Conservation (phyloP, 92 coral and sea anemone species). For the Pocillopora meandrina region DNA sequence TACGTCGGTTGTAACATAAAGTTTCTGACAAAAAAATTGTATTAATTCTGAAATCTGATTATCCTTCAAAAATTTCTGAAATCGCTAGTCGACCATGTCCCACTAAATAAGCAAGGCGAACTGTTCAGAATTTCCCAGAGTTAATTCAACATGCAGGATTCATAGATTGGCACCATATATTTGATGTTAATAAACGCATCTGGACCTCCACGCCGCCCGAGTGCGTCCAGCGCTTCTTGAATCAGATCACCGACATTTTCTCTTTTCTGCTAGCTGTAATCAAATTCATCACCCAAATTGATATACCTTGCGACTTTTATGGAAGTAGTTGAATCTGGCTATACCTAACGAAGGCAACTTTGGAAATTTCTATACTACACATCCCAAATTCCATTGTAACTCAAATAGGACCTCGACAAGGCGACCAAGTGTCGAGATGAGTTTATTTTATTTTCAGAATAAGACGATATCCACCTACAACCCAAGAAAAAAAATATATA, state of each 20-base stretch:
- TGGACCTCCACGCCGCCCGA: conserved; percentile 91
- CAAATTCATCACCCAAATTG: conserved; percentile 97
- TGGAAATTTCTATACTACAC: no score
- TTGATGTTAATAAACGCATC: conserved; percentile 99
- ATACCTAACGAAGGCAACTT: no score
- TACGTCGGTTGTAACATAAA: background rate
- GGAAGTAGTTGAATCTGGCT: no score
- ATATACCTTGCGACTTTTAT: conserved; percentile 33
- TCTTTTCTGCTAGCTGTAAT: conserved; percentile 98
- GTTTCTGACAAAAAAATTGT: background rate
- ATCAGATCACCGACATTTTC: conserved; percentile 97
- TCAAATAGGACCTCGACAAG: no score
- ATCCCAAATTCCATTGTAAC: no score
- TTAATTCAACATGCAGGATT: conserved; percentile 93
- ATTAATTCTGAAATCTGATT: background rate
- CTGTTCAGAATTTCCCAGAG: conserved; percentile 19
- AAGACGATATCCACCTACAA: no score
- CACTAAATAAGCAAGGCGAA: conserved; percentile 7
- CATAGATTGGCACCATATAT: conserved; percentile 99
- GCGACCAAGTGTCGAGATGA: no score
- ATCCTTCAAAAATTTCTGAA: background rate
- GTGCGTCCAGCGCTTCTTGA: conserved; percentile 91
- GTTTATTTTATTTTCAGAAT: no score
- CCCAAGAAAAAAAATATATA: no score
- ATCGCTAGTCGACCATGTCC: background rate